phyloP scores from a whole-genome alignment of 2,888 invertebrate genomes.

The Tenthredo notha region DNA sequence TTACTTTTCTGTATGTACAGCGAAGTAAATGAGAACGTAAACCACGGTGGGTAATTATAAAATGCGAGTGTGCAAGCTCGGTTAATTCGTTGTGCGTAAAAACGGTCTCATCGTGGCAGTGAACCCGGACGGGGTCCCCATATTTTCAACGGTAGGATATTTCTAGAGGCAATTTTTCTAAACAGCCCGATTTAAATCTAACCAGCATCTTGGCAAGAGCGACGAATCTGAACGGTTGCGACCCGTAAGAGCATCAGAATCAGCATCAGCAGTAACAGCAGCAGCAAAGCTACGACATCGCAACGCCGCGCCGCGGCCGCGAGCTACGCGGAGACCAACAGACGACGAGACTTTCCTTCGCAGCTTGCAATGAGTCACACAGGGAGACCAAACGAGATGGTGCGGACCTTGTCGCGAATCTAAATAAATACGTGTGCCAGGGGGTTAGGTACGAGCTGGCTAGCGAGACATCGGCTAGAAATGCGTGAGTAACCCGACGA shows the following conservation, averaged over 20 bases:
- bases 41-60: background rate
- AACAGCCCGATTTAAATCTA: slow-evolving; percentile 57
- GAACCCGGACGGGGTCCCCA: slow-evolving; percentile 30
- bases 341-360: slow-evolving; percentile 45
- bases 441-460: slow-evolving; percentile 60
- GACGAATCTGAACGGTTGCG: slow-evolving; percentile 33
- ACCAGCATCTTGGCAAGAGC: slow-evolving; percentile 53
- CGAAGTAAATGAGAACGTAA: background rate
- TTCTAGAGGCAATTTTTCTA: slow-evolving; percentile 56
- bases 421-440: slow-evolving; percentile 70
- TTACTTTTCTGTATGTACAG: background rate
- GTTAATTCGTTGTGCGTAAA: background rate
- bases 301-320: slow-evolving; percentile 32
- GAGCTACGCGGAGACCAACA: slow-evolving; percentile 26
- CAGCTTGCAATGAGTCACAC: slow-evolving; percentile 59
- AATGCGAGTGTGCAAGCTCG: background rate
- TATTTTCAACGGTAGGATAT: slow-evolving; percentile 51
- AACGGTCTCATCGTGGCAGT: slow-evolving; percentile 17
- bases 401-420: slow-evolving; percentile 70
- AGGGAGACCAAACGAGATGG: slow-evolving; percentile 55
- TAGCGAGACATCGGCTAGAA: slow-evolving; percentile 70
- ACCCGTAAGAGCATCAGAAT: background rate
- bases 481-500: slow-evolving; percentile 61
- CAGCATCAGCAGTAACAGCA: background rate
- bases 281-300: slow-evolving; percentile 29